These are phyloP conservation scores for Chironomus tentans DNA, from an alignment of 2,888 invertebrate species.

Conservation along the genomic window DNA sequence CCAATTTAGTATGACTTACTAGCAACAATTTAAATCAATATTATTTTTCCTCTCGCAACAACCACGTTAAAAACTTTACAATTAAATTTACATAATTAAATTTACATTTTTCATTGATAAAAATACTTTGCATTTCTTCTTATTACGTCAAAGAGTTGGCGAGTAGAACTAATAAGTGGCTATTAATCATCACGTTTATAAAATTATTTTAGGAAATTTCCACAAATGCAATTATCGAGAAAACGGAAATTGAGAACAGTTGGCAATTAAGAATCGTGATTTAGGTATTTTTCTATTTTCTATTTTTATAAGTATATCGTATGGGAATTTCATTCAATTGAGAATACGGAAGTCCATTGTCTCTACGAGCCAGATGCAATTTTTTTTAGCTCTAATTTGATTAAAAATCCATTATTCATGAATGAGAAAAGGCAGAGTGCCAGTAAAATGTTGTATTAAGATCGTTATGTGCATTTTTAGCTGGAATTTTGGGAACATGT, in stretches of 20 bases:
- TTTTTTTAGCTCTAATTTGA: neutral
- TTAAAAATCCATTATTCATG: conserved; percentile 1
- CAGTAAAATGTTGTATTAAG: neutral
- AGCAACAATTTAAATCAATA: too few species aligned
- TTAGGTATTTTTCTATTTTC: neutral
- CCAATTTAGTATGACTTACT: too few species aligned
- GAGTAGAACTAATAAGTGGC: neutral
- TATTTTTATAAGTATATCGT: neutral
- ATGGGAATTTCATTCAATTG: neutral
- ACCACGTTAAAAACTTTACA: neutral
- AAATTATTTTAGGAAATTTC: neutral
- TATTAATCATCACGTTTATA: neutral
- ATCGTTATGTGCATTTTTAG: neutral
- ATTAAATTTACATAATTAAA: neutral
- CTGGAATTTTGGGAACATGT: neutral
- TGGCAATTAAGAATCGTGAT: neutral
- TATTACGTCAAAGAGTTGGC: neutral
- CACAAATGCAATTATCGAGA: neutral
- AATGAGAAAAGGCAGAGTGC: neutral
- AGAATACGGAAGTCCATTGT: neutral
- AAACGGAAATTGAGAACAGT: neutral
- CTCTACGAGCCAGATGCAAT: neutral
- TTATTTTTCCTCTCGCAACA: too few species aligned
- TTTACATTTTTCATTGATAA: conserved; percentile 8
- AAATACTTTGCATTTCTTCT: neutral